Evolutionary conservation across 1,140 invertebrate species (phyloP).

Genomic region (Euwallacea similis): DNA sequence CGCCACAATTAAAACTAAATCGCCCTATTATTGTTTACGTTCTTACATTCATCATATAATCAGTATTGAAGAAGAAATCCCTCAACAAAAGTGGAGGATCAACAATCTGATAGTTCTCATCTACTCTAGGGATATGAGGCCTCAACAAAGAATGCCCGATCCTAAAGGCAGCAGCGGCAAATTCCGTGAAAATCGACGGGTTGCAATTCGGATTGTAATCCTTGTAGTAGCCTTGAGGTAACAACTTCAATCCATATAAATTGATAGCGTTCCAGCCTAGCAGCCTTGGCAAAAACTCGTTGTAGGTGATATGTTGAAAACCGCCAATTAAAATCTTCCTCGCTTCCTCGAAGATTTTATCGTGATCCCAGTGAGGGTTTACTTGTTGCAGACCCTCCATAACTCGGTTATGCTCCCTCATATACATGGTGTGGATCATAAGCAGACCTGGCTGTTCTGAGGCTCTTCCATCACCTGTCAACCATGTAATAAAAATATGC

Average conservation of each 20-base stretch:
- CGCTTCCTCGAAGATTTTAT: conserved; percentile 82
- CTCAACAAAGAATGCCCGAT: conserved; percentile 93
- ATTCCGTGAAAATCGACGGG: conserved; percentile 90
- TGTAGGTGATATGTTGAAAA: conserved; percentile 91
- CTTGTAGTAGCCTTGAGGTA: conserved; percentile 87
- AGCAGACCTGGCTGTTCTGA: conserved; percentile 86
- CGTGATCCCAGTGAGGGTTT: conserved; percentile 89
- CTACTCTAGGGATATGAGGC: conserved; percentile 83
- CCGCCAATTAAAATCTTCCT: conserved; percentile 84
- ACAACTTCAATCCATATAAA: conserved; percentile 80
- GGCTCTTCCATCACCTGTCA: conserved; percentile 67
- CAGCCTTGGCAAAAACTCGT: conserved; percentile 90
- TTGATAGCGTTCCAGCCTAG: conserved; percentile 88
- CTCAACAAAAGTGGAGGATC: conserved; percentile 77
- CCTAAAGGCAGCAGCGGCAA: conserved; percentile 89
- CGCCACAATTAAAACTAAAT: not conserved
- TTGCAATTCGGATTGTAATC: conserved; percentile 92
- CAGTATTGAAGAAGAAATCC: conserved; percentile 94
- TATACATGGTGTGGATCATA: conserved; percentile 81
- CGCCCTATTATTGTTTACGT: not conserved
- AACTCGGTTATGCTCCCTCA: conserved; percentile 88
- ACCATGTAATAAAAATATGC: not conserved
- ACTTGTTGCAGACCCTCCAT: conserved; percentile 77
- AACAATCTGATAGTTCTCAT: conserved; percentile 75
- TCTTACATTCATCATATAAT: conserved; percentile 71